These are phyloP conservation scores for Salvelinus alpinus DNA, from an alignment of 2,113 vertebrate species.

Conservation along the genomic window DNA sequence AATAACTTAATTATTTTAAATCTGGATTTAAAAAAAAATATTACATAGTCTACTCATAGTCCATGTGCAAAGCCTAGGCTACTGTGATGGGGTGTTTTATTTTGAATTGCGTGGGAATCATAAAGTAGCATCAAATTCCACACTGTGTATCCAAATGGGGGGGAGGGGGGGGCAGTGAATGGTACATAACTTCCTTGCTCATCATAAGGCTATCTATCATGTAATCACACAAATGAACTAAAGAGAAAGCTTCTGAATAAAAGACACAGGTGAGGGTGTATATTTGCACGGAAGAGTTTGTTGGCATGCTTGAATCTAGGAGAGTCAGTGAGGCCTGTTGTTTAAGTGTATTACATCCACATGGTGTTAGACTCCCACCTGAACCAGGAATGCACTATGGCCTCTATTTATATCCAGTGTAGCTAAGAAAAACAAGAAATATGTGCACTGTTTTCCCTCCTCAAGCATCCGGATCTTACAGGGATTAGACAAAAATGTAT, in stretches of 20 bases:
- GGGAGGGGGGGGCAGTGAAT: background rate
- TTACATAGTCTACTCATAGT: background rate
- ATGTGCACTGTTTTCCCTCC: too few relatives aligned
- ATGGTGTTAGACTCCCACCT: background rate
- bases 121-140: constrained; percentile 36
- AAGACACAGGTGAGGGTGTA: background rate
- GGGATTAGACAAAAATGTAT: background rate
- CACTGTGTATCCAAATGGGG: constrained; percentile 28
- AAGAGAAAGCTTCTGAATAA: background rate
- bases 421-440: background rate
- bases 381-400: background rate
- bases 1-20: too few relatives aligned
- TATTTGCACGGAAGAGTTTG: background rate
- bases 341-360: background rate
- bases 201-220: background rate
- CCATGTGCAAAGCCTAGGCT: background rate
- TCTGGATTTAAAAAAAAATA: too few relatives aligned
- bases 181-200: background rate
- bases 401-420: background rate
- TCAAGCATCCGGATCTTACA: too few relatives aligned
- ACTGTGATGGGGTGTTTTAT: constrained; percentile 4
- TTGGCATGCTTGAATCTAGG: constrained; percentile 26
- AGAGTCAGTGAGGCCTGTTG: constrained; percentile 29
- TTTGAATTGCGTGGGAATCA: constrained; percentile 16
- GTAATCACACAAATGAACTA: background rate